Evolutionary conservation across 2,888 invertebrate genomes (phyloP).

Genomic region (Amorpha juglandis): DNA sequence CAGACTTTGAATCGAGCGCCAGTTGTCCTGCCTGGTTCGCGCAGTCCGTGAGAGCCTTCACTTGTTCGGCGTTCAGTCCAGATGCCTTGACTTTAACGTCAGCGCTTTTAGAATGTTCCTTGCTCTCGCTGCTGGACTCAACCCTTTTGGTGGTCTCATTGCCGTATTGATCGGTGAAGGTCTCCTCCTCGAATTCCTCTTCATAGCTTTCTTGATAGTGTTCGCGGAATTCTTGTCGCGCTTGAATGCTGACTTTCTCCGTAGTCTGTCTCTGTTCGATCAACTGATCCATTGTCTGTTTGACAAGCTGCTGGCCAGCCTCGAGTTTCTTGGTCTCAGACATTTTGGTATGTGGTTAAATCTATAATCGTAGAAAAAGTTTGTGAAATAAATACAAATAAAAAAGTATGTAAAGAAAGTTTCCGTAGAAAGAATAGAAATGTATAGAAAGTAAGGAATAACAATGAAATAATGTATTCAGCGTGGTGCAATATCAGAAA

Average conservation of each 20-base stretch:
- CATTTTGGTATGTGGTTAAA: conserved; percentile 53
- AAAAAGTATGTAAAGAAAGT: conserved; percentile 32
- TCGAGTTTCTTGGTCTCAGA: conserved; percentile 72
- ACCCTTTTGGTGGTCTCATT: conserved; percentile 75
- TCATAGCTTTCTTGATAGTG: conserved; percentile 78
- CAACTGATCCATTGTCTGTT: conserved; percentile 77
- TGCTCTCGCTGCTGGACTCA: conserved; percentile 79
- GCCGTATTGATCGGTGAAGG: conserved; percentile 73
- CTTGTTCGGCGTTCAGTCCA: conserved; percentile 75
- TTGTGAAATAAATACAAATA: conserved; percentile 8
- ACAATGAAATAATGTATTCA: conserved; percentile 51
- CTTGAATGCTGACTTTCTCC: conserved; percentile 74
- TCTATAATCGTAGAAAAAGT: conserved; percentile 50
- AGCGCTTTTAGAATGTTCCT: conserved; percentile 78
- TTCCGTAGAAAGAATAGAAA: too few relatives aligned
- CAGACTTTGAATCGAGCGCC: conserved; percentile 76
- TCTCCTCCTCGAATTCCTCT: conserved; percentile 80
- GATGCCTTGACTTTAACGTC: conserved; percentile 79
- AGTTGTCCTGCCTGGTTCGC: conserved; percentile 79
- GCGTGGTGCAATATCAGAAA: conserved; percentile 58
- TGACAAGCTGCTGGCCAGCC: conserved; percentile 77
- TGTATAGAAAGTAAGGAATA: conserved; percentile 41
- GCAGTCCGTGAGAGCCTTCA: conserved; percentile 78
- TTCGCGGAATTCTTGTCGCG: conserved; percentile 79
- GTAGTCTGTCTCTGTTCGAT: conserved; percentile 72